A percentile compares a stretch with the other conserved stretches of the same genome.
These are phyloP conservation scores for Pelecanoides urinatrix DNA, from an alignment of 2,113 vertebrate genomes.

Conservation along the genomic window DNA sequence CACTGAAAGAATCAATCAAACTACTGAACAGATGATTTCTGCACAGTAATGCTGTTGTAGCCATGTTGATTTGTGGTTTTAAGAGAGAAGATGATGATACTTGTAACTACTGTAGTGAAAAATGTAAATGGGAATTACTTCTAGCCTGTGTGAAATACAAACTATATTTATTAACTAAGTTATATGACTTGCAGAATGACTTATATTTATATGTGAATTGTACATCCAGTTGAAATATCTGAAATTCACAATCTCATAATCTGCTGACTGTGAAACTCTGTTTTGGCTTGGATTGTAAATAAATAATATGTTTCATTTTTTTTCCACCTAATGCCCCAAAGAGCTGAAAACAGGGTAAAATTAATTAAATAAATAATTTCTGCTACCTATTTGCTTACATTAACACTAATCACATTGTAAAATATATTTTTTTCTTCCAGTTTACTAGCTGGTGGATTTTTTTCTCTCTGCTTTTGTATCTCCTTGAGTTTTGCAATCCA, in stretches of 20 bases:
- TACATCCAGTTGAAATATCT: not conserved
- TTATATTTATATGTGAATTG: not conserved
- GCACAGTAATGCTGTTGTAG: not conserved
- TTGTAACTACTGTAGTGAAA: not conserved
- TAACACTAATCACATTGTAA: not conserved
- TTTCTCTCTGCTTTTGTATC: not conserved
- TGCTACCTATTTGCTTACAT: not conserved
- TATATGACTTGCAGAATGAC: not conserved
- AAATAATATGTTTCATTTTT: not conserved
- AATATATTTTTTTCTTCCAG: not conserved
- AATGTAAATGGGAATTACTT: conserved; percentile 1
- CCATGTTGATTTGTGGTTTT: not conserved
- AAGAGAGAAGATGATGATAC: not conserved
- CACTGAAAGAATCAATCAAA: not conserved
- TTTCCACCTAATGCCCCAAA: not conserved
- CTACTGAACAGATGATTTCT: not conserved
- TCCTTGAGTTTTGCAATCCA: not conserved
- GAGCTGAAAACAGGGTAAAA: not conserved
- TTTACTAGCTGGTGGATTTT: not conserved
- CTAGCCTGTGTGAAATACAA: not conserved
- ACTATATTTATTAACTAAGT: not conserved
- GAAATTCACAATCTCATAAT: not conserved
- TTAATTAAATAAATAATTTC: not conserved
- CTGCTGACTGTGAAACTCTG: not conserved
- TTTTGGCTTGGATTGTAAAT: not conserved